Base-by-base conservation (phyloP, 2,888 invertebrate species). In the Myathropa florea region DNA sequence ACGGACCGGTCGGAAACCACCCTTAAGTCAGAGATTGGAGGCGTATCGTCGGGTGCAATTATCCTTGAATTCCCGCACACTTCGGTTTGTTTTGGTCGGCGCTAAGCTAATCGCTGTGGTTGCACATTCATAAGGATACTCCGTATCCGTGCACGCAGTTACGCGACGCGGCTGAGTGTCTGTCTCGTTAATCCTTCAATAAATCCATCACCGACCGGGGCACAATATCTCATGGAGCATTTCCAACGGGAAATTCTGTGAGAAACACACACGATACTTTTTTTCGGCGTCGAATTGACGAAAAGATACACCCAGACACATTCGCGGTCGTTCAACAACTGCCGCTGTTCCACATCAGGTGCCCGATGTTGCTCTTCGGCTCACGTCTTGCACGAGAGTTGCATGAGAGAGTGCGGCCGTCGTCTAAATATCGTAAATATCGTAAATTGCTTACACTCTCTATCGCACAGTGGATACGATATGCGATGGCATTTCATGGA, bases 251-350 rank as follows among this genome's bases (percentile, higher is more conserved):
- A 59, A 53, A 24, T 18, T 53, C 24, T 55, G 18, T 33, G n/a
- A 78, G 28, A 57, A 64, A 78, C 70, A 75, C 64, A 84, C 64
- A 70, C 70, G 73, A 73, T 12, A 18, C 26, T 21, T 39, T 72
- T 72, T 64, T 21, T 64, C 30, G 30, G 59, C 59, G 59, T 60
- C n/a, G 33, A 39, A 63, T 26, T 33, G 36, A 71, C 71, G 36
- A 81, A 23, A 77, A 73, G 46, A 68, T 23, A 77, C 81, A 85
- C 72, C 84, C 76, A 77, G 24, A 14, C 46, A 71, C 71, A 28
- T 68, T 68, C 76, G 76, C 84, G 81, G 81, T 81, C 76, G 81
- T 81, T 85, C 77, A 33, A 68, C 67, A 77, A 85, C 84, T 85
- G 84, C 81, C 83, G 60, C 83, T 68, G 61, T 81, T 65, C 60